Percentiles rank a stretch among this genome's conserved stretches.
phyloP scores from a whole-genome alignment of 2,888 invertebrate genomes.

The Ellobium chinense region DNA sequence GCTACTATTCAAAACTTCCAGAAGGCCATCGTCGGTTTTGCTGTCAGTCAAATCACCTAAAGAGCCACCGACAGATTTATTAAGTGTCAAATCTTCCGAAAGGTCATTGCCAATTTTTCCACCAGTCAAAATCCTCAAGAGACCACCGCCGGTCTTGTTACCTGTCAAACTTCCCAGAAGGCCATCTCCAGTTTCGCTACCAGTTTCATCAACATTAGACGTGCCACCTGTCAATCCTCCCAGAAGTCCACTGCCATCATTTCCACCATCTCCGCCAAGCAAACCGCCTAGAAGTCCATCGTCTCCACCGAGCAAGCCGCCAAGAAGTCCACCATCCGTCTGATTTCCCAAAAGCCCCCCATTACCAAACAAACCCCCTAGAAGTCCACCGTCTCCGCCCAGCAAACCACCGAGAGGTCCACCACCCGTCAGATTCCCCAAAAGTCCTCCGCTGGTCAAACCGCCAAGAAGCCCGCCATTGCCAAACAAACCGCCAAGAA shows the following conservation, averaged over 20 bases:
- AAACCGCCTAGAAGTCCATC: not conserved
- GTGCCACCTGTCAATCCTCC: not conserved
- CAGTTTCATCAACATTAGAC: too few species aligned
- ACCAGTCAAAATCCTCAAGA: too few species aligned
- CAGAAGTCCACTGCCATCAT: not conserved
- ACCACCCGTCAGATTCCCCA: not conserved
- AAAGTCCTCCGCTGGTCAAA: not conserved
- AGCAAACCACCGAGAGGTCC: not conserved
- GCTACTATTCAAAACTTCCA: too few species aligned
- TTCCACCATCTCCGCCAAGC: not conserved
- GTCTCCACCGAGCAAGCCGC: not conserved
- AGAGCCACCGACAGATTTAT: too few species aligned
- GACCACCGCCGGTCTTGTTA: too few species aligned
- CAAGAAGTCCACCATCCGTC: not conserved
- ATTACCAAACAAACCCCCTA: not conserved
- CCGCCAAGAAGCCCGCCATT: not conserved
- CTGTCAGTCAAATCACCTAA: too few species aligned
- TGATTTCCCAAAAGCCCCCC: not conserved
- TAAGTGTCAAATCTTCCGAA: too few species aligned
- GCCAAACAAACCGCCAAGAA: not conserved
- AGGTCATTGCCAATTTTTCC: too few species aligned
- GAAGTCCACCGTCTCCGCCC: not conserved
- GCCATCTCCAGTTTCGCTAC: too few species aligned
- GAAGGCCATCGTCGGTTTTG: too few species aligned
- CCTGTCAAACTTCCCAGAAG: too few species aligned